These are phyloP conservation scores for Drosophila asahinai DNA, from an alignment of 1,140 invertebrate species.

Conservation along the genomic window DNA sequence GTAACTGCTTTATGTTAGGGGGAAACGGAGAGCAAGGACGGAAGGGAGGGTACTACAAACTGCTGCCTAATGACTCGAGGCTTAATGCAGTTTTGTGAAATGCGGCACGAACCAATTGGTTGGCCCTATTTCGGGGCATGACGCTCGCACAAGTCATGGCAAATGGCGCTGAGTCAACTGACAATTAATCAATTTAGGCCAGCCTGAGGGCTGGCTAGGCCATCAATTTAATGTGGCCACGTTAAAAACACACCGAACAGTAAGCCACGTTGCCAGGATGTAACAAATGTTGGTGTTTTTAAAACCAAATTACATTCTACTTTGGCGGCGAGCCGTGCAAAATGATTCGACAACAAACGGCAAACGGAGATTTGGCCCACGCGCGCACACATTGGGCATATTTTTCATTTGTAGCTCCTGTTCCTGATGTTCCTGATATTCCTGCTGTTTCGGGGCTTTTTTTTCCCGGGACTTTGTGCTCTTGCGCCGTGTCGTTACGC, in stretches of 20 bases:
- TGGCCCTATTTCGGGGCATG: slow-evolving; percentile 25
- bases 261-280: slow-evolving; percentile 29
- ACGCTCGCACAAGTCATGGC: slow-evolving; percentile 36
- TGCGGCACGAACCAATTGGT: slow-evolving; percentile 47
- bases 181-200: slow-evolving; percentile 74
- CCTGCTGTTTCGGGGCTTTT: neutral
- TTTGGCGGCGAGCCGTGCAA: slow-evolving; percentile 17
- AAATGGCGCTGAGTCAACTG: slow-evolving; percentile 72
- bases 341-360: slow-evolving; percentile 62
- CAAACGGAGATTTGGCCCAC: slow-evolving; percentile 61
- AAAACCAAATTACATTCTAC: slow-evolving; percentile 63
- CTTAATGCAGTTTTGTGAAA: slow-evolving; percentile 72
- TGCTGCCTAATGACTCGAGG: slow-evolving; percentile 69
- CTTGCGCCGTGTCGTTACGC: slow-evolving; percentile 38
- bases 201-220: slow-evolving; percentile 32
- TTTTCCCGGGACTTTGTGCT: slow-evolving; percentile 13
- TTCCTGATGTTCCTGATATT: slow-evolving; percentile 40
- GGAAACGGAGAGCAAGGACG: neutral
- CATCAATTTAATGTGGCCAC: slow-evolving; percentile 69
- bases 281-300: slow-evolving; percentile 72
- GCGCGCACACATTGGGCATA: slow-evolving; percentile 24
- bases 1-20: slow-evolving; percentile 1
- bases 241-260: slow-evolving; percentile 31
- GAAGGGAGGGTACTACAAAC: slow-evolving; percentile 4
- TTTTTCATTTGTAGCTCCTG: slow-evolving; percentile 62